A percentile compares a stretch with the other conserved stretches of the same genome.
phyloP scores from a whole-genome alignment of 2,888 invertebrate species.

The Dicyrtoma fusca region DNA sequence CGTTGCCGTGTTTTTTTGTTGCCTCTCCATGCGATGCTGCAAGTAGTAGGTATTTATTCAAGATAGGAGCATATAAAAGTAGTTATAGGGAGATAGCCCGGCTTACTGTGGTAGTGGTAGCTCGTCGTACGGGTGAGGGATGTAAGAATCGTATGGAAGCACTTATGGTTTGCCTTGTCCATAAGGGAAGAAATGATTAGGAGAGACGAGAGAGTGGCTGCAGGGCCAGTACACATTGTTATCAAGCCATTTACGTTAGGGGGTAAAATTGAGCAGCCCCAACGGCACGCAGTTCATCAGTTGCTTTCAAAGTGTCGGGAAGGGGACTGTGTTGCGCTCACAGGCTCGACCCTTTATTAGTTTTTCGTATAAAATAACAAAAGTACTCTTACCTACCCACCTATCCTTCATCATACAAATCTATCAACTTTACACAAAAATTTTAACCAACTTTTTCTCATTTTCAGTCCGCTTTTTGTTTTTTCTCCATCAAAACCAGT shows the following conservation, averaged over 20 bases:
- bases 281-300: slow-evolving; percentile 32
- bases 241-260: slow-evolving; percentile 29
- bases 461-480: too few species aligned
- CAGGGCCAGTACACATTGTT: slow-evolving; percentile 31
- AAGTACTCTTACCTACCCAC: neutral
- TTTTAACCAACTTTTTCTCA: too few species aligned
- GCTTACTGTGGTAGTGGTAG: neutral
- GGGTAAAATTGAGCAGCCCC: slow-evolving; percentile 31
- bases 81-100: neutral
- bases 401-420: too few species aligned
- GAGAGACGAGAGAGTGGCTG: slow-evolving; percentile 1
- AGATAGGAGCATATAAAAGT: slow-evolving; percentile 17
- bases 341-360: slow-evolving; percentile 15
- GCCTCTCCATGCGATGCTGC: slow-evolving; percentile 6
- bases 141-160: neutral
- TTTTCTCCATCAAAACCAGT: neutral
- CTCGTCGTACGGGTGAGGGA: neutral
- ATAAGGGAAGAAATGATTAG: neutral
- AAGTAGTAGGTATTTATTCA: slow-evolving; percentile 28
- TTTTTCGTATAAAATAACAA: neutral
- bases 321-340: slow-evolving; percentile 26
- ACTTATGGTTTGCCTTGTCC: neutral
- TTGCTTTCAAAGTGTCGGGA: slow-evolving; percentile 29
- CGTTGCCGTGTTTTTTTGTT: slow-evolving; percentile 27
- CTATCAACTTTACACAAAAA: too few species aligned